Conservation (phyloP, 2,113 vertebrate species). For the Colistium nudipinnis region DNA sequence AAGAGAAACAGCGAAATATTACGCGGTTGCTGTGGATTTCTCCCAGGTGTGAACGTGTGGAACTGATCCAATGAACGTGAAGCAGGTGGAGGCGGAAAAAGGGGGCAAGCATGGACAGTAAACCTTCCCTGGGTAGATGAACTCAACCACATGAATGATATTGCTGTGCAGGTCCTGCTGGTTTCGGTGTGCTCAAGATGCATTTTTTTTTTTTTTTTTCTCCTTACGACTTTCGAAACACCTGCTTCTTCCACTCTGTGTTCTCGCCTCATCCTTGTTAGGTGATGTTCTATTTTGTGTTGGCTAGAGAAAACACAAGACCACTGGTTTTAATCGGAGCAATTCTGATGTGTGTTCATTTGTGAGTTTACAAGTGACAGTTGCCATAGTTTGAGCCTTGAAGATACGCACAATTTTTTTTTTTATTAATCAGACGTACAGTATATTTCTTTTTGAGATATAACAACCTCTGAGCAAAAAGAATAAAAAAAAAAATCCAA, state of each 20-base stretch:
- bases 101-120: slow-evolving; percentile 23
- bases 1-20: slow-evolving; percentile 57
- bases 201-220: slow-evolving; percentile 6
- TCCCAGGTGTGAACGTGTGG: slow-evolving; percentile 57
- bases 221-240: background rate
- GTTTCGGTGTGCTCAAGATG: background rate
- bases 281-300: background rate
- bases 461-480: no score
- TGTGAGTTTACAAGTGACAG: background rate
- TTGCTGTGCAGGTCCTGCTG: slow-evolving; percentile 16
- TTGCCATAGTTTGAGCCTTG: background rate
- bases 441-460: no score
- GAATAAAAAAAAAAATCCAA: background rate
- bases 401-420: no score
- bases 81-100: slow-evolving; percentile 45
- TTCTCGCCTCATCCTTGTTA: background rate
- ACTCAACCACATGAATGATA: slow-evolving; percentile 41
- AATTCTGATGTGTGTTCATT: background rate
- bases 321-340: background rate
- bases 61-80: slow-evolving; percentile 59
- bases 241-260: background rate
- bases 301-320: background rate
- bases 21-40: slow-evolving; percentile 48
- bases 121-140: slow-evolving; percentile 36
- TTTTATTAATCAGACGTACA: no score